Percentiles rank a stretch among this genome's conserved stretches.
Conservation (phyloP, 2,797 vertebrate species). For the Molossus alvarezi region DNA sequence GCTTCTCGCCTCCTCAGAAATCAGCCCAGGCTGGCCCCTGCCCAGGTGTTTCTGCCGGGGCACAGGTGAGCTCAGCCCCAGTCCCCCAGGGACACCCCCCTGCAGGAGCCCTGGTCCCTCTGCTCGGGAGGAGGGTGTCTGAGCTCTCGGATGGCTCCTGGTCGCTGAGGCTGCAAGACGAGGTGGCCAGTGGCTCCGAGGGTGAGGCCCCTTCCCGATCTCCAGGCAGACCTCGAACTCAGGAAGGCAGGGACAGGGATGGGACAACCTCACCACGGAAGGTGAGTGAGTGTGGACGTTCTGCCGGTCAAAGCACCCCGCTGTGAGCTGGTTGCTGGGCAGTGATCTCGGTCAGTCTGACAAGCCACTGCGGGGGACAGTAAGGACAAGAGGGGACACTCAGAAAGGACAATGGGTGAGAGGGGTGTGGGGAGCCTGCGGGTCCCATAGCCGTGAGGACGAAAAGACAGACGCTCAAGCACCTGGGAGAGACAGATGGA, state of each 20-base stretch:
- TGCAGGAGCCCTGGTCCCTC: fast-evolving
- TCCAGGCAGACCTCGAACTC: fast-evolving
- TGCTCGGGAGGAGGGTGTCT: neutral
- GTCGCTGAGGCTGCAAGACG: neutral
- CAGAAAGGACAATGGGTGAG: fast-evolving
- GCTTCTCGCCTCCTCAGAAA: neutral
- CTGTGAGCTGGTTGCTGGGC: fast-evolving
- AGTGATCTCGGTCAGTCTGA: fast-evolving
- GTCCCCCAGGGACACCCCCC: fast-evolving
- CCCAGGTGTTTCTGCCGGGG: neutral
- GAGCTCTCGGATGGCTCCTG: fast-evolving
- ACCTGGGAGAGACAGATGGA: fast-evolving
- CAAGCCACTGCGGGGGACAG: fast-evolving
- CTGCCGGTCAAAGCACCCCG: neutral
- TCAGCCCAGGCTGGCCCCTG: neutral
- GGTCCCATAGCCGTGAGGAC: fast-evolving
- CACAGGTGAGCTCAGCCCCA: fast-evolving
- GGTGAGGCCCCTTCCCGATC: neutral
- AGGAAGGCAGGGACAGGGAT: fast-evolving
- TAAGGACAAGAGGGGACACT: fast-evolving
- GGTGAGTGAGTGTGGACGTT: fast-evolving
- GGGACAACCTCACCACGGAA: fast-evolving
- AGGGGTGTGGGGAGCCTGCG: fast-evolving
- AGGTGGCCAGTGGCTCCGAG: too few relatives aligned
- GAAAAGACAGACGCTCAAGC: fast-evolving